These are phyloP conservation scores for Orius insidiosus DNA, from an alignment of 1,140 invertebrate species.

Conservation along the genomic window DNA sequence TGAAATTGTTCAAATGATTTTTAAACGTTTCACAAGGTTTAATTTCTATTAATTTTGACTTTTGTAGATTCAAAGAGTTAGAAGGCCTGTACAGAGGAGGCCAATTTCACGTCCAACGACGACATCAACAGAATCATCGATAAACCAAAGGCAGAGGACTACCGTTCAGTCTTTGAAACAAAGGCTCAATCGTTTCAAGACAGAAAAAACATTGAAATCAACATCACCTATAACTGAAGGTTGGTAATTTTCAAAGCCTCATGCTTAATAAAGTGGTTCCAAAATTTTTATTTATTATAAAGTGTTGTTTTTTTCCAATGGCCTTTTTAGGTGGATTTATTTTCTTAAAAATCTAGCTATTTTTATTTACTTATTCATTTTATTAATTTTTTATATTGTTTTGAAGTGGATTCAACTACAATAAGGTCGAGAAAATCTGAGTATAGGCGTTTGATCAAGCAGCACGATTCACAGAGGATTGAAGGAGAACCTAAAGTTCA, in stretches of 20 bases:
- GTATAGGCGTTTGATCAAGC: not conserved
- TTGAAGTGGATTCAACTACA: not conserved
- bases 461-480: conserved; percentile 2
- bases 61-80: conserved; percentile 5
- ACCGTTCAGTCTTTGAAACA: conserved; percentile 8
- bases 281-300: no score
- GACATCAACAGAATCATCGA: conserved; percentile 8
- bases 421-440: conserved; percentile 4
- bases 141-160: conserved; percentile 4
- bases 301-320: no score
- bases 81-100: conserved; percentile 11
- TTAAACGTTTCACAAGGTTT: no score
- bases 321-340: no score
- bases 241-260: no score
- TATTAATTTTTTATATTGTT: no score
- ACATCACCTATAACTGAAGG: no score
- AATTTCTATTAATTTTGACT: not conserved
- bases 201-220: not conserved
- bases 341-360: no score
- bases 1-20: no score
- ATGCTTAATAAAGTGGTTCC: no score
- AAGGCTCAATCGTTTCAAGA: conserved; percentile 11
- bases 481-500: conserved; percentile 3
- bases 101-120: conserved; percentile 2
- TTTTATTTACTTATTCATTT: no score